phyloP scores from a whole-genome alignment of 2,113 vertebrate genomes.

The Coturnix japonica region DNA sequence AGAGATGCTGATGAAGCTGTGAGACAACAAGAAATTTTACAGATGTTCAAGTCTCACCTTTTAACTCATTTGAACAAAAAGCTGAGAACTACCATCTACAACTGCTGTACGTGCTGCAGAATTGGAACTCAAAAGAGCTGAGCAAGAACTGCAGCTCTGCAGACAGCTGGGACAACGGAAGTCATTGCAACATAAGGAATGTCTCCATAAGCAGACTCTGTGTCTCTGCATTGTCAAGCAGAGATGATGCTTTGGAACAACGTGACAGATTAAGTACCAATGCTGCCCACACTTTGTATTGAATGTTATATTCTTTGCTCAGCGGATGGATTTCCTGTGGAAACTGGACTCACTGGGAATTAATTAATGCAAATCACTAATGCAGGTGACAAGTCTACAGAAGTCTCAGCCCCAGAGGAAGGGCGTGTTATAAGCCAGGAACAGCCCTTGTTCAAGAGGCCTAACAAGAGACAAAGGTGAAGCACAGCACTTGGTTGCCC shows the following conservation, averaged over 20 bases:
- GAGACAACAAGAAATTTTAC: neutral
- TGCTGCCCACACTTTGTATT: fast-evolving
- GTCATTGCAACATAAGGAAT: neutral
- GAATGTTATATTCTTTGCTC: neutral
- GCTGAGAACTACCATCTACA: neutral
- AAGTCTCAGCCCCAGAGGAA: slow-evolving; percentile 47
- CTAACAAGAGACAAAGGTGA: neutral
- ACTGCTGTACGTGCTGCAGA: neutral
- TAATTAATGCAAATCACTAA: slow-evolving; percentile 21
- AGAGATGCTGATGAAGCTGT: neutral
- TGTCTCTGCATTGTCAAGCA: neutral
- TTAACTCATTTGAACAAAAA: neutral
- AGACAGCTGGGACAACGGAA: neutral
- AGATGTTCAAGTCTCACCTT: neutral
- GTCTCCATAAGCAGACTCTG: neutral
- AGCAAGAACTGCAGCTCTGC: neutral
- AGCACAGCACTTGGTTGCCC: neutral
- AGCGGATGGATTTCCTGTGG: slow-evolving; percentile 18
- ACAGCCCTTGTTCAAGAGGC: slow-evolving; percentile 9
- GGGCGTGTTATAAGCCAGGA: slow-evolving; percentile 31
- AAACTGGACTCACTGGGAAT: neutral
- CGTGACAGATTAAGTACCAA: neutral
- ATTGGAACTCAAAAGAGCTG: neutral
- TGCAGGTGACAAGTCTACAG: slow-evolving; percentile 10
- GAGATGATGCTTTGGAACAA: neutral